phyloP scores from a whole-genome alignment of 2,797 vertebrate genomes.

The Poecilia velifera region DNA sequence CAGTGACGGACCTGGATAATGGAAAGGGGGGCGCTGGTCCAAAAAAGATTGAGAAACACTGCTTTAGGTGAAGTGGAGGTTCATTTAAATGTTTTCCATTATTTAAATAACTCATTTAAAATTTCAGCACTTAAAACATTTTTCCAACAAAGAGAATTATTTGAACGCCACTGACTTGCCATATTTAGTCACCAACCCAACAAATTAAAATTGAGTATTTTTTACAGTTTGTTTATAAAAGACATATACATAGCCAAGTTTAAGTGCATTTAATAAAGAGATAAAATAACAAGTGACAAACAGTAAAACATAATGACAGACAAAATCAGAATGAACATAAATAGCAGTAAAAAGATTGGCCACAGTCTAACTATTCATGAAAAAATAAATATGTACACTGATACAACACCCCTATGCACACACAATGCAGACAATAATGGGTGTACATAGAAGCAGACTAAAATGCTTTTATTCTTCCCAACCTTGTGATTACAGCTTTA shows the following conservation, averaged over 20 bases:
- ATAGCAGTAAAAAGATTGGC: slow-evolving; percentile 53
- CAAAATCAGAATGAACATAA: slow-evolving; percentile 61
- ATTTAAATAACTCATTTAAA: not conserved
- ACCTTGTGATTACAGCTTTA: slow-evolving; percentile 71
- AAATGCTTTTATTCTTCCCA: slow-evolving; percentile 32
- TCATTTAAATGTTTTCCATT: not conserved
- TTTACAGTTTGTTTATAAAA: slow-evolving; percentile 3
- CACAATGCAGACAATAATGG: slow-evolving; percentile 31
- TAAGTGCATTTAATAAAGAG: slow-evolving; percentile 72
- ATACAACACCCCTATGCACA: slow-evolving; percentile 31
- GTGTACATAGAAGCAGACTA: slow-evolving; percentile 19
- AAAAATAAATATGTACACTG: slow-evolving; percentile 73
- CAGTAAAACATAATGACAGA: slow-evolving; percentile 36
- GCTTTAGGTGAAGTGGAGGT: not conserved
- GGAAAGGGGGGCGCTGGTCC: too few relatives aligned
- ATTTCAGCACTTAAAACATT: not conserved
- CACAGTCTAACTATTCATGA: slow-evolving; percentile 38
- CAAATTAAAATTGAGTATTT: not conserved
- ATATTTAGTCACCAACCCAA: not conserved
- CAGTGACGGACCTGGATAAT: too few relatives aligned
- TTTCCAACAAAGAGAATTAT: not conserved
- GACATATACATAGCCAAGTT: slow-evolving; percentile 29
- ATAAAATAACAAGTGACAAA: slow-evolving; percentile 36
- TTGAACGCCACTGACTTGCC: not conserved
- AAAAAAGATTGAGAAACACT: too few relatives aligned